Base-by-base conservation (phyloP, 2,888 invertebrate species). In the Drosophila kokeensis region DNA sequence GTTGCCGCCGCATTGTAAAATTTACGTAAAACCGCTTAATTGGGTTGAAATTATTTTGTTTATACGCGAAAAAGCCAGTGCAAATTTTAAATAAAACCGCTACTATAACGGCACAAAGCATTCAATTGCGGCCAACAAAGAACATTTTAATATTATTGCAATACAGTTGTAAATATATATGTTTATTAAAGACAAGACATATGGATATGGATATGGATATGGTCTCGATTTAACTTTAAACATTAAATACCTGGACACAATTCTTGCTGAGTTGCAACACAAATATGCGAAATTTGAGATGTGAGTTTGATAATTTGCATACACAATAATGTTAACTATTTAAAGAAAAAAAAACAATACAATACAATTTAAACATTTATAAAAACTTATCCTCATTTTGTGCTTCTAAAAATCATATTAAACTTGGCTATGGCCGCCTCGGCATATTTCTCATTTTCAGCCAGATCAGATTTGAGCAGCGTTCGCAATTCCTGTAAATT, bases 401-500 rank as follows among this genome's bases (percentile, higher is more conserved):
- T 80, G 58, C 70, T 61, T 60, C 81, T 80, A 50, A 92, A 66
- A 1, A 89, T 87, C 11, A 72, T 69, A 86, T 93, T 93, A 48
- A 93, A 93, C 60, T 92, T 91, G 4, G 69, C 72, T 15, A 93
- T 85, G 73, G 92, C 93, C 48, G 91, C 91, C 8, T 72, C 60
- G 0, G 92, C 92, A 60, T 81, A 81, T 69, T 91, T 91, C 53
- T 93, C 92, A 49, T 92, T 92, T 10, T 91, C 91, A 4, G 82
- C 87, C 29, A 93, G 76, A 65, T 92, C 92, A 15, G 91, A 91
- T 61, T 92, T 92, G 1, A 93, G 73, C 27, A 89, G 61, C 6
- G 89, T 86, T 6, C 92, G 89, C 49, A 93, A 71, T 48, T 91
- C 79, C 69, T 93, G 93, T 80, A 98, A 93, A 91, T 97, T 95